phyloP scores from a whole-genome alignment of 1,140 invertebrate genomes.

The Papilio polytes region DNA sequence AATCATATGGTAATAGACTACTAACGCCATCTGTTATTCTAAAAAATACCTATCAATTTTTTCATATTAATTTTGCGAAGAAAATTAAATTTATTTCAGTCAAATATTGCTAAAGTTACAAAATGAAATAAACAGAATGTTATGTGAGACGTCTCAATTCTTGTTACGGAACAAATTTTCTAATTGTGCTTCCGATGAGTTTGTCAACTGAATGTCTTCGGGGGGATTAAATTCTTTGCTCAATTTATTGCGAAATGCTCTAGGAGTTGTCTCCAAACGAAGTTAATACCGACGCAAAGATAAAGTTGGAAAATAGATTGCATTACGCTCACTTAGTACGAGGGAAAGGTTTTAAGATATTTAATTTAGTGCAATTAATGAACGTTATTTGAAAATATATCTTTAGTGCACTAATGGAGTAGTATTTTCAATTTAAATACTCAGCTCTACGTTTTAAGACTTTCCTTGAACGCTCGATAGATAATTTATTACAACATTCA shows the following conservation, averaged over 20 bases:
- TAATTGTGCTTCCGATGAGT: conserved; percentile 18
- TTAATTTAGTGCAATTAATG: background rate
- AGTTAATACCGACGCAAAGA: conserved; percentile 32
- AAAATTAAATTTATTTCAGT: too few species aligned
- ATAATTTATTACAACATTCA: too few species aligned
- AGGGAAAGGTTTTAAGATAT: background rate
- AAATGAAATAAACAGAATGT: background rate
- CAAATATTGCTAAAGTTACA: too few species aligned
- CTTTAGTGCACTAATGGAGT: background rate
- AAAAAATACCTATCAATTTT: too few species aligned
- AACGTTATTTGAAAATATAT: background rate
- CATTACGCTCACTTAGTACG: conserved; percentile 17
- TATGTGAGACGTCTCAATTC: background rate
- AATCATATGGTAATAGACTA: too few species aligned
- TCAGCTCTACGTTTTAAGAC: too few species aligned
- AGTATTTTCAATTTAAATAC: background rate
- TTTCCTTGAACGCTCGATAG: too few species aligned
- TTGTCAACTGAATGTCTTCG: conserved; percentile 9
- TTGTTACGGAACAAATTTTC: background rate
- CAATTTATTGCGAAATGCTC: conserved; percentile 29
- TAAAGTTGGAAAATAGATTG: conserved; percentile 29
- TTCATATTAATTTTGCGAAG: too few species aligned
- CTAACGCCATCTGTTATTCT: too few species aligned
- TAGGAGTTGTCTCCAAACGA: conserved; percentile 22
- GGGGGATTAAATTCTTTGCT: conserved; percentile 27